Evolutionary conservation across 2,888 invertebrate species (phyloP).

Genomic region (Chydorus sphaericus): DNA sequence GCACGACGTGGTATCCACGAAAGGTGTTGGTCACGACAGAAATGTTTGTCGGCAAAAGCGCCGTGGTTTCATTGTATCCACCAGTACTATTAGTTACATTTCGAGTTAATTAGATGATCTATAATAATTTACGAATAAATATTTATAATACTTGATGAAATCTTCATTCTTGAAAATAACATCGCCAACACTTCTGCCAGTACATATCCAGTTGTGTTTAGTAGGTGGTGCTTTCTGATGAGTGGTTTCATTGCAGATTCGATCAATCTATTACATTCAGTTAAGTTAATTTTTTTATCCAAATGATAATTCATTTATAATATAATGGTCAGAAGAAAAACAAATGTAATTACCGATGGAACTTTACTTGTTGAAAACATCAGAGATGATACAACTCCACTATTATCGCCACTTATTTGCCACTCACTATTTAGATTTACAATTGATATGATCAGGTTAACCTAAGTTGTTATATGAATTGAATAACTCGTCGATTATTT

Average conservation of each 20-base stretch:
- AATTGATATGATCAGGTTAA: too few species aligned
- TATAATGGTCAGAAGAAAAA: too few species aligned
- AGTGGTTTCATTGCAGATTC: not conserved
- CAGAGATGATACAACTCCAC: not conserved
- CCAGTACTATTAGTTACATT: too few species aligned
- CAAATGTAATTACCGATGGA: not conserved
- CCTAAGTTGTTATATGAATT: not conserved
- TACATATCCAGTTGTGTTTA: constrained; percentile 8
- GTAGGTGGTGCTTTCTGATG: not conserved
- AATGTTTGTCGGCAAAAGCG: too few species aligned
- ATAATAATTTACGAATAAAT: too few species aligned
- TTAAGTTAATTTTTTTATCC: too few species aligned
- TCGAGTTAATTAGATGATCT: too few species aligned
- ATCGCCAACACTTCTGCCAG: not conserved
- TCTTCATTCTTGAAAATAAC: not conserved
- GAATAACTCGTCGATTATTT: not conserved
- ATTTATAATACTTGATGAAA: not conserved
- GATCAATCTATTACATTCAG: too few species aligned
- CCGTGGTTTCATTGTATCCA: not conserved
- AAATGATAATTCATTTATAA: too few species aligned
- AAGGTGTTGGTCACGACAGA: not conserved
- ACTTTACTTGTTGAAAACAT: not conserved
- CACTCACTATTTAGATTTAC: not conserved
- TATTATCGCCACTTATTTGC: not conserved
- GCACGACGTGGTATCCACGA: not conserved